These are phyloP conservation scores for Acleris sparsana DNA, from an alignment of 2,888 invertebrate genomes.

Conservation along the genomic window DNA sequence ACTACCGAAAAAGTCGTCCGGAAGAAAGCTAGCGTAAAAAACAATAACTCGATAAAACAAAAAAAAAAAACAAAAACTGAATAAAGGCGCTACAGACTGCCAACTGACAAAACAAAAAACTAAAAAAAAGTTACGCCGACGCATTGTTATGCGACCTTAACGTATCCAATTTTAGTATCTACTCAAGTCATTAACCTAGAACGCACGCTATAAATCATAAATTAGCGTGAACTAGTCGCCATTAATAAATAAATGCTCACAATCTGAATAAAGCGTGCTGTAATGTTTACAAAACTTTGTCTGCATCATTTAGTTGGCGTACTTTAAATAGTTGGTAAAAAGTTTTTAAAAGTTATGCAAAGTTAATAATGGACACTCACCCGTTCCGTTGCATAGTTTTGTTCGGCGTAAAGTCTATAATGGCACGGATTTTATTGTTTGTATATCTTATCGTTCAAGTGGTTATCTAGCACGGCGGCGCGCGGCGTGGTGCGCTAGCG, in stretches of 20 bases:
- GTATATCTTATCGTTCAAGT: slow-evolving; percentile 73
- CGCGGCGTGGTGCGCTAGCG: slow-evolving; percentile 64
- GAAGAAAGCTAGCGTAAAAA: slow-evolving; percentile 60
- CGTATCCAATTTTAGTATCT: slow-evolving; percentile 43
- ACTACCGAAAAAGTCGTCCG: slow-evolving; percentile 73
- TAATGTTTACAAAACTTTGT: slow-evolving; percentile 67
- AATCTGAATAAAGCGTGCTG: slow-evolving; percentile 56
- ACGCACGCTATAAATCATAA: slow-evolving; percentile 42
- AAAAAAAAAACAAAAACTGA: slow-evolving; percentile 42
- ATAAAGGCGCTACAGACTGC: slow-evolving; percentile 37
- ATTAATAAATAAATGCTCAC: slow-evolving; percentile 44
- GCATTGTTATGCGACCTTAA: slow-evolving; percentile 40
- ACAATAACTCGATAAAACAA: slow-evolving; percentile 40
- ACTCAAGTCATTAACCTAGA: slow-evolving; percentile 56
- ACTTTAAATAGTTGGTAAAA: slow-evolving; percentile 53
- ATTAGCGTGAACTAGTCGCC: slow-evolving; percentile 43
- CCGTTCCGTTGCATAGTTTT: slow-evolving; percentile 73
- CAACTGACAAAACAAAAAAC: slow-evolving; percentile 36
- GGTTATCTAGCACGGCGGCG: slow-evolving; percentile 65
- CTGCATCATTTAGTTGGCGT: slow-evolving; percentile 46
- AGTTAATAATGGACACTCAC: slow-evolving; percentile 53
- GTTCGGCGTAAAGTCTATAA: slow-evolving; percentile 54
- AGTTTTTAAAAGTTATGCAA: slow-evolving; percentile 52
- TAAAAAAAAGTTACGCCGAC: slow-evolving; percentile 38
- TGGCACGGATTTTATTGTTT: slow-evolving; percentile 61